Evolutionary conservation across 2,888 invertebrate species (phyloP).

Genomic region (Drosophila nr. medialis): DNA sequence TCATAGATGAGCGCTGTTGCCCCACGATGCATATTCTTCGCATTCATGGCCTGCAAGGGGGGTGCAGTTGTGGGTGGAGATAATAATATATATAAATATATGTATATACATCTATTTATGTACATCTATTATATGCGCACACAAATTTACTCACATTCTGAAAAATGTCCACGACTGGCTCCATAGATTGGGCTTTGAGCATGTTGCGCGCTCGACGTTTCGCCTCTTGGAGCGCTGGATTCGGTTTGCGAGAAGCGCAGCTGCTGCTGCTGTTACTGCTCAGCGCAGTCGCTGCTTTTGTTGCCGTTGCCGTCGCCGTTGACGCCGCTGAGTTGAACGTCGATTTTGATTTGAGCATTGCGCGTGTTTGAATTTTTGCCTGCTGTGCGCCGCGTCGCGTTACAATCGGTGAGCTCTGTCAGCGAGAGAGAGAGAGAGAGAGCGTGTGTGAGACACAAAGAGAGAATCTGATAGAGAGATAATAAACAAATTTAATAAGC

Average conservation of each 20-base stretch:
- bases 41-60: conserved; percentile 87
- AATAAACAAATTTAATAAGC: not conserved
- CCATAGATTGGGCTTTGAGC: conserved; percentile 85
- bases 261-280: conserved; percentile 11
- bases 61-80: not conserved
- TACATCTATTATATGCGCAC: not conserved
- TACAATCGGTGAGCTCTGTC: conserved; percentile 85
- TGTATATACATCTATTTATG: not conserved
- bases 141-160: conserved; percentile 86
- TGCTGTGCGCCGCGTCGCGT: conserved; percentile 88
- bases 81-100: not conserved
- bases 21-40: conserved; percentile 86
- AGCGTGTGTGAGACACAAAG: not conserved
- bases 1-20: conserved; percentile 91
- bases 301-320: conserved; percentile 32
- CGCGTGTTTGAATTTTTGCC: conserved; percentile 88
- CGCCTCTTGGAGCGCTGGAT: conserved; percentile 88
- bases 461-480: not conserved
- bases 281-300: conserved; percentile 31
- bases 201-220: conserved; percentile 88
- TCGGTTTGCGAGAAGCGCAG: conserved; percentile 82
- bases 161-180: conserved; percentile 88
- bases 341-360: conserved; percentile 85
- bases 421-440: not conserved
- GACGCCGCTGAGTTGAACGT: conserved; percentile 24